These are phyloP conservation scores for Ceyx melanurus DNA, from an alignment of 2,113 vertebrate species.

Conservation along the genomic window DNA sequence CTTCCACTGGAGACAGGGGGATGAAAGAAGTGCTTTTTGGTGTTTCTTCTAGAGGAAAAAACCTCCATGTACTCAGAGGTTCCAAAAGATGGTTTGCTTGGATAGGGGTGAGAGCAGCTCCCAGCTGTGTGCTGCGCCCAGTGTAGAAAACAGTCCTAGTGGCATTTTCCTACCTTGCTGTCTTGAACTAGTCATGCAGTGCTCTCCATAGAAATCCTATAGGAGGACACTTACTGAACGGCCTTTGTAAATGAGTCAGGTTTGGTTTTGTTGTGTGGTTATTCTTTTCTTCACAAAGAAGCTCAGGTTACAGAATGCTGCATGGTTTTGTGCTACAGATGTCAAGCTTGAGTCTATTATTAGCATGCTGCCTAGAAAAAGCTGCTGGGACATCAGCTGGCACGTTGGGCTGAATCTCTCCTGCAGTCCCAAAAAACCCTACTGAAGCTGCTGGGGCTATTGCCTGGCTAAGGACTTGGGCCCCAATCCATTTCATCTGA, in stretches of 20 bases:
- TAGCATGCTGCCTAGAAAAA: slow-evolving; percentile 13
- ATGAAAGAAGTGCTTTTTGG: not conserved
- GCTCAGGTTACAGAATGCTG: not conserved
- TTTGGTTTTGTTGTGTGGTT: not conserved
- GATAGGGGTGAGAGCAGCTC: not conserved
- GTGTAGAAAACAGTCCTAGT: not conserved
- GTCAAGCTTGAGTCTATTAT: not conserved
- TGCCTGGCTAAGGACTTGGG: not conserved
- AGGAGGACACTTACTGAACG: not conserved
- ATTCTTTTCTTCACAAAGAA: not conserved
- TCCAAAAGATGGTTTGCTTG: not conserved
- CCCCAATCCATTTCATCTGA: not conserved
- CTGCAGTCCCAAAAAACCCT: not conserved
- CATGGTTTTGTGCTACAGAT: not conserved
- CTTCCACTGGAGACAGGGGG: not conserved
- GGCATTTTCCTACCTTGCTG: not conserved
- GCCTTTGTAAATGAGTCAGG: not conserved
- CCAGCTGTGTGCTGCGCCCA: not conserved
- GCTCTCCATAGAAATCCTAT: not conserved
- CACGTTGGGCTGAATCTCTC: slow-evolving; percentile 13
- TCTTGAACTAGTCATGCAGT: not conserved
- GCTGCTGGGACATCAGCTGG: not conserved
- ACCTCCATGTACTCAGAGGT: not conserved
- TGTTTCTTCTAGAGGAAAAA: not conserved
- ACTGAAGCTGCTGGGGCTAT: not conserved